Percentiles rank a stretch among this genome's conserved stretches.
Conservation (phyloP, 2,797 vertebrate genomes). For the Uromys caudimaculatus region DNA sequence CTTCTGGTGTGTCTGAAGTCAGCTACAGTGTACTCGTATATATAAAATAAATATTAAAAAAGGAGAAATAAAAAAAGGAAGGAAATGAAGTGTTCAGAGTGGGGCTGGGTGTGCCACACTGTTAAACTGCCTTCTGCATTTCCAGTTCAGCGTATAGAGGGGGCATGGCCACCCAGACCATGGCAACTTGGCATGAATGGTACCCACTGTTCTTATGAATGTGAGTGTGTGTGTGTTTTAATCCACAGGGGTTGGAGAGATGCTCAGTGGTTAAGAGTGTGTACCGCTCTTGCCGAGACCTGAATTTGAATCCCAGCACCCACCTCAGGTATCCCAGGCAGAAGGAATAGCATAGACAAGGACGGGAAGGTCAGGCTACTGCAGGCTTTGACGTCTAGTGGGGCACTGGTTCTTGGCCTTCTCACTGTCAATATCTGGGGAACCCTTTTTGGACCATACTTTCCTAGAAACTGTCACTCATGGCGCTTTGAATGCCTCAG, state of each 20-base stretch:
- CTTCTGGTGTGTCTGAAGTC: too few relatives aligned
- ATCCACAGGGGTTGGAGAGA: neutral
- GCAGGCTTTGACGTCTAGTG: neutral
- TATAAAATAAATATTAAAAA: too few relatives aligned
- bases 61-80: neutral
- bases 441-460: neutral
- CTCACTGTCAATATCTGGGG: neutral
- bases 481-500: neutral
- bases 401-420: too few relatives aligned
- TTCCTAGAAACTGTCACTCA: neutral
- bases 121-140: neutral
- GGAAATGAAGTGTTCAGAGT: neutral
- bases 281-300: neutral
- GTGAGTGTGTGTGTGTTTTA: neutral
- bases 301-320: neutral
- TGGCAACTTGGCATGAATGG: neutral
- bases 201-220: neutral
- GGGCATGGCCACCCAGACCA: neutral
- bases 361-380: neutral
- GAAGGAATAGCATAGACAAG: neutral
- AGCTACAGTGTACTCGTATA: too few relatives aligned
- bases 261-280: neutral
- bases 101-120: neutral
- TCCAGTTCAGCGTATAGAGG: neutral
- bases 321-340: neutral